Percentiles rank a stretch among this genome's conserved stretches.
Evolutionary conservation across 2,113 vertebrate species (phyloP).

Genomic region (Onychorhynchus coronatus): DNA sequence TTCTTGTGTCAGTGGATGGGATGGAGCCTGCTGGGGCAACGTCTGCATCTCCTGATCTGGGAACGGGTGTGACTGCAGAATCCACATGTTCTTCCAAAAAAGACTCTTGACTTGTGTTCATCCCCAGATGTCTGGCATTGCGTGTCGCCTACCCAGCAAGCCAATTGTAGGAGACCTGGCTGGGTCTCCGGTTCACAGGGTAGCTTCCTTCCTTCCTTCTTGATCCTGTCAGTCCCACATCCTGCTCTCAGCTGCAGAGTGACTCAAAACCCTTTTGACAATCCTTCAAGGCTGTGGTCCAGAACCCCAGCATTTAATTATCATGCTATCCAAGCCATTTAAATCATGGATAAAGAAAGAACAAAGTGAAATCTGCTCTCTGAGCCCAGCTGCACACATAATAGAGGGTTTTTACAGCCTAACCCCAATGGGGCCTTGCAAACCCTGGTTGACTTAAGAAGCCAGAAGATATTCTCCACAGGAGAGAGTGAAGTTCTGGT

Average conservation of each 20-base stretch:
- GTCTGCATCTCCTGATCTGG: neutral
- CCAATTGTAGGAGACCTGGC: constrained; percentile 3
- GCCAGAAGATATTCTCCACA: constrained; percentile 23
- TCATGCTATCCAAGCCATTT: neutral
- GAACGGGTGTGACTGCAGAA: neutral
- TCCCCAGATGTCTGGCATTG: constrained; percentile 4
- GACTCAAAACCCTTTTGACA: neutral
- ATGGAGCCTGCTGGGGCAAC: neutral
- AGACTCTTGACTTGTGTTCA: neutral
- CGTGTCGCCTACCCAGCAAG: neutral
- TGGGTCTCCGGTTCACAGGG: neutral
- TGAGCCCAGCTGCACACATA: constrained; percentile 27
- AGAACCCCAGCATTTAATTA: constrained; percentile 8
- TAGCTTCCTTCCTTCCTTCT: constrained; percentile 21
- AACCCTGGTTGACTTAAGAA: neutral
- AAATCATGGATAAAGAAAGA: constrained; percentile 31
- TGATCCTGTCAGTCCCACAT: constrained; percentile 8
- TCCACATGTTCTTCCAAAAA: neutral
- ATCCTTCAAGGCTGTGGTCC: neutral
- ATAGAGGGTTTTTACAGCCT: constrained; percentile 8
- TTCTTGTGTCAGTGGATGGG: neutral
- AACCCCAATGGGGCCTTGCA: neutral
- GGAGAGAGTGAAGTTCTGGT: neutral
- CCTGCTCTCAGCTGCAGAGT: constrained; percentile 2
- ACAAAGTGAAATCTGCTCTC: constrained; percentile 33